Evolutionary conservation across 1,140 invertebrate species (phyloP).

Genomic region (Daktulosphaira vitifoliae): DNA sequence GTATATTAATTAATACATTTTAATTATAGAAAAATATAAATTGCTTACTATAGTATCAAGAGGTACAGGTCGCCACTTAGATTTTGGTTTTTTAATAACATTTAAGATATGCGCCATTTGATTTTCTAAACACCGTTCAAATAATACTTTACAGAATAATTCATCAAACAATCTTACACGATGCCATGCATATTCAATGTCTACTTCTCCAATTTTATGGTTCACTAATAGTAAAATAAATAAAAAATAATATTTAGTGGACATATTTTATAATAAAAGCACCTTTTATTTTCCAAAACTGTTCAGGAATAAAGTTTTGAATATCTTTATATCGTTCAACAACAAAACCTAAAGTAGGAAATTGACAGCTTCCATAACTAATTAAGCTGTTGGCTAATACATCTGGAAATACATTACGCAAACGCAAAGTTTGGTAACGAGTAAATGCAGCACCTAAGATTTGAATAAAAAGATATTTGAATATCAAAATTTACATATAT

Average conservation of each 20-base stretch:
- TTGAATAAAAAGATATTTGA: slow-evolving; percentile 4
- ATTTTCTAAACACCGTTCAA: slow-evolving; percentile 67
- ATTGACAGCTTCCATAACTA: slow-evolving; percentile 96
- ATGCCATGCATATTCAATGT: slow-evolving; percentile 85
- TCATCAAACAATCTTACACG: slow-evolving; percentile 83
- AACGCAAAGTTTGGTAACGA: slow-evolving; percentile 89
- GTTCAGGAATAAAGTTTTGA: slow-evolving; percentile 77
- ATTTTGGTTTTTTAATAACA: slow-evolving; percentile 81
- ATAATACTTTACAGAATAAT: slow-evolving; percentile 66
- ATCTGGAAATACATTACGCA: slow-evolving; percentile 75
- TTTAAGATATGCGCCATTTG: slow-evolving; percentile 69
- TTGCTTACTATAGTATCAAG: slow-evolving; percentile 86
- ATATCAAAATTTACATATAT: slow-evolving; percentile 21
- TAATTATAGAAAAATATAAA: too few relatives aligned
- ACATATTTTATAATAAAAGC: slow-evolving; percentile 18
- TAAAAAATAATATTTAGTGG: slow-evolving; percentile 19
- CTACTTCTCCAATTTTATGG: slow-evolving; percentile 59
- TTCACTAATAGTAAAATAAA: slow-evolving; percentile 49
- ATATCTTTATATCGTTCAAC: slow-evolving; percentile 88
- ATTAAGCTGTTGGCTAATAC: slow-evolving; percentile 70
- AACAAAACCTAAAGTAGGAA: slow-evolving; percentile 94
- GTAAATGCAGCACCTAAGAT: slow-evolving; percentile 88
- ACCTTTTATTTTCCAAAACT: slow-evolving; percentile 85
- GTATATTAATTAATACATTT: too few relatives aligned
- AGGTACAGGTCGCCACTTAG: slow-evolving; percentile 90